phyloP scores from a whole-genome alignment of 1,140 invertebrate species.

The Meloidogyne exigua region DNA sequence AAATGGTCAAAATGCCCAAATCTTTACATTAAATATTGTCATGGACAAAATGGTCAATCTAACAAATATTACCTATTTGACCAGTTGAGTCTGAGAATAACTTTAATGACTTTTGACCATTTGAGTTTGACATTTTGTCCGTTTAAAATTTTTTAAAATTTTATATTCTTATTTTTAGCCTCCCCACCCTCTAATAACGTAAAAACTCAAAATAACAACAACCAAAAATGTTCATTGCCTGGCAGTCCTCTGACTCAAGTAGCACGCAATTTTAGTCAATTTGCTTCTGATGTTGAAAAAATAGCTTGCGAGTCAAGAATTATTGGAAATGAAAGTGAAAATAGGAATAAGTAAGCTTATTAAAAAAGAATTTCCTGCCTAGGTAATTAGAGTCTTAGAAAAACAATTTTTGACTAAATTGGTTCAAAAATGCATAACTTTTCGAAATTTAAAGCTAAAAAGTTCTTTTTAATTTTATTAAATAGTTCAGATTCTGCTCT shows the following conservation, averaged over 20 bases:
- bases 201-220: background rate
- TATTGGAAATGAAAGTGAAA: background rate
- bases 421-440: too few species aligned
- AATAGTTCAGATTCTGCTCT: too few species aligned
- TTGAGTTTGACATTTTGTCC: background rate
- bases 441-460: too few species aligned
- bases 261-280: constrained; percentile 32
- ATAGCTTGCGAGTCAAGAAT: constrained; percentile 17
- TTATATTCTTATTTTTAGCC: background rate
- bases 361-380: too few species aligned
- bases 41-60: too few species aligned
- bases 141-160: background rate
- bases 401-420: too few species aligned
- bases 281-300: constrained; percentile 29
- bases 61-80: background rate
- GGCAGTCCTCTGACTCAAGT: constrained; percentile 28
- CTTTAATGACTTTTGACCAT: too few species aligned
- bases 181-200: background rate
- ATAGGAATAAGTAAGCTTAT: background rate
- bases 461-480: too few species aligned
- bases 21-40: too few species aligned
- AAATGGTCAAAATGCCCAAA: too few species aligned
- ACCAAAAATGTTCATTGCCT: background rate
- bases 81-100: background rate
- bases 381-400: too few species aligned